These are phyloP conservation scores for Pissodes strobi DNA, from an alignment of 1,140 invertebrate species.

Conservation along the genomic window DNA sequence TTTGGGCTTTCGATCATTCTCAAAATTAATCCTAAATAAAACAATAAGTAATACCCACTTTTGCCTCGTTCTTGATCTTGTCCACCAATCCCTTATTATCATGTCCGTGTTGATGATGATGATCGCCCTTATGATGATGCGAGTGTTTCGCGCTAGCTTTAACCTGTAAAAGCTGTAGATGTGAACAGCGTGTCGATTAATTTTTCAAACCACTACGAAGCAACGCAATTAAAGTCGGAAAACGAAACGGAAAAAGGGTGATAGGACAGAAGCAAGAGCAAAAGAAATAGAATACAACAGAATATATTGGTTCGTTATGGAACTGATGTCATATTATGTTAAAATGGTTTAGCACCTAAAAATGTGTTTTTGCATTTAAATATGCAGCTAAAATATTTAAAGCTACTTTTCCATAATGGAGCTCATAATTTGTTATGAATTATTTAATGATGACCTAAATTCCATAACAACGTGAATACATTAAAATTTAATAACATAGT, in stretches of 20 bases:
- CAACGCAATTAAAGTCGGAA: conserved; percentile 9
- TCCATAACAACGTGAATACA: too few species aligned
- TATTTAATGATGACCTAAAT: too few species aligned
- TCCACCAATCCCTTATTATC: conserved; percentile 72
- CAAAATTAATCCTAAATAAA: too few species aligned
- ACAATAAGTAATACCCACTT: too few species aligned
- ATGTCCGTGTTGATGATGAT: conserved; percentile 29
- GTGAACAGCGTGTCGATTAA: conserved; percentile 29
- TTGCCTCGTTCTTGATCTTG: conserved; percentile 81
- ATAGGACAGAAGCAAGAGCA: conserved; percentile 7
- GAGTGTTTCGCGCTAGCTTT: conserved; percentile 42
- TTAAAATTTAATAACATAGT: too few species aligned
- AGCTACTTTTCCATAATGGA: too few species aligned
- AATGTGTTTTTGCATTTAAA: too few species aligned
- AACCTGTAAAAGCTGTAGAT: conserved; percentile 36
- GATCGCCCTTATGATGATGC: conserved; percentile 49
- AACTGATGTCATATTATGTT: neutral
- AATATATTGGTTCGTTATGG: neutral
- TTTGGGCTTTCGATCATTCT: too few species aligned
- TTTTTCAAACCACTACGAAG: conserved; percentile 29
- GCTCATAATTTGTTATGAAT: too few species aligned
- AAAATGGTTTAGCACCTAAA: too few species aligned
- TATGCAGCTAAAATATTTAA: too few species aligned
- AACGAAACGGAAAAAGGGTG: neutral
- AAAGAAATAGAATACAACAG: conserved; percentile 5